Evolutionary conservation across 2,888 invertebrate species (phyloP), one percentile per base, ranked within the genome.

Genomic region (Scaptomyza tumidula): DNA sequence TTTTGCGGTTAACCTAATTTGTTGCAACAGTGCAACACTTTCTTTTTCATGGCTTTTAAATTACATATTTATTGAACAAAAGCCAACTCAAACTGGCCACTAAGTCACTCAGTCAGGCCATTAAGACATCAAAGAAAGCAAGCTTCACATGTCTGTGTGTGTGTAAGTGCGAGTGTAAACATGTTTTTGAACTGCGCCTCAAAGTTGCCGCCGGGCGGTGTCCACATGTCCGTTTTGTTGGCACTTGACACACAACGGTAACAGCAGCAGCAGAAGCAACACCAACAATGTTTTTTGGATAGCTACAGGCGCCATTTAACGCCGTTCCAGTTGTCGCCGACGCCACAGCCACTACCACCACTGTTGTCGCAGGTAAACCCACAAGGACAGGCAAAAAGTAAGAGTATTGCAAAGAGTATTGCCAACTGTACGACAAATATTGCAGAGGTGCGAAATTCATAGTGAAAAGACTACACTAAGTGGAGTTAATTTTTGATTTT

Each of bases 131-230:
- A 80, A 83, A 88, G 88, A 88, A 86, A 86, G 88, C 71, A 73
- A 57, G 44, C 27, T 14, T 55, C 59, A 57, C 82, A 53, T 54
- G 10, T 35, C 27, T 43, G 24, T 37, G 46, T 24, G 58, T 39
- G 50, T 45, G 56, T 48, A 63, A 62, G 66, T 66, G 78, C 54
- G 76, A 69, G 63, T 80, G 81, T 83, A 84, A 84, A 88, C 83
- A 84, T 84, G 88, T 84, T 84, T 84, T 84, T 80, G 84, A 88
- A 78, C 61, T 80, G 67, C 69, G 78, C 80, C 81, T 78, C 88
- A 85, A 74, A 73, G 82, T 58, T 64, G 82, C 82, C 68, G 71
- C 56, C 58, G 74, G 71, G 35, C 59, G 60, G 19, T 66, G 78
- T 83, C 75, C 86, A 75, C 67, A 77, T 88, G 84, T 88, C 83